These are phyloP conservation scores for Tricholaema leucomelas DNA, from an alignment of 2,113 vertebrate species.

Conservation along the genomic window DNA sequence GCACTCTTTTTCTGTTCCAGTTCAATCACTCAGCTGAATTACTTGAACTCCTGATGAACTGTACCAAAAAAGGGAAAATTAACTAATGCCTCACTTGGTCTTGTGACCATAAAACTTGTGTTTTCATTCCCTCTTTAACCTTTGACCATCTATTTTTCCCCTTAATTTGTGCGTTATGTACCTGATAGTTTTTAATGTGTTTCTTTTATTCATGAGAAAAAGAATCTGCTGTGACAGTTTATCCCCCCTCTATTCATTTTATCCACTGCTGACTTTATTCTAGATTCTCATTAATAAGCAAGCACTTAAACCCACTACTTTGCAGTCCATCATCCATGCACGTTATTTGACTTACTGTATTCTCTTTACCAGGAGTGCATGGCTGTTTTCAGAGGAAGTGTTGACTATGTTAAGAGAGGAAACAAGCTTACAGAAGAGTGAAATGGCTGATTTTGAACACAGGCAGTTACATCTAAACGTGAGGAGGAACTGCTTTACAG, in stretches of 20 bases:
- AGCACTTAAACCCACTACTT: not conserved
- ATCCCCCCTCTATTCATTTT: not conserved
- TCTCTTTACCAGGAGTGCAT: not conserved
- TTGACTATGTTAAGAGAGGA: not conserved
- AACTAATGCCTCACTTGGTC: conserved; percentile 72
- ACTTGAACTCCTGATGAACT: conserved; percentile 69
- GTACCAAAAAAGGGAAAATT: conserved; percentile 62
- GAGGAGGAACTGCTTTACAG: too few species aligned
- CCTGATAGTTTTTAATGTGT: conserved; percentile 62
- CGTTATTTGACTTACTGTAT: not conserved
- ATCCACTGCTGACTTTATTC: not conserved
- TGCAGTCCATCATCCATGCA: not conserved
- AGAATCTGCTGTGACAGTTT: not conserved
- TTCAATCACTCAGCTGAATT: conserved; percentile 66
- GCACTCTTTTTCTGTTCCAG: conserved; percentile 53
- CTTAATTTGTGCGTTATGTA: conserved; percentile 66
- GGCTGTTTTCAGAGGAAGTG: not conserved
- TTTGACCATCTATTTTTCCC: conserved; percentile 63
- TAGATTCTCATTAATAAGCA: not conserved
- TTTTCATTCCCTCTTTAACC: conserved; percentile 69
- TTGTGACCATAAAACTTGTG: conserved; percentile 68
- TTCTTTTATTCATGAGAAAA: conserved; percentile 49
- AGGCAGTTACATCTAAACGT: too few species aligned
- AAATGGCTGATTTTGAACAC: not conserved
- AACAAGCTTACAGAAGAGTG: not conserved